Conservation (phyloP, 2,888 invertebrate species). For the Andrena minutula region DNA sequence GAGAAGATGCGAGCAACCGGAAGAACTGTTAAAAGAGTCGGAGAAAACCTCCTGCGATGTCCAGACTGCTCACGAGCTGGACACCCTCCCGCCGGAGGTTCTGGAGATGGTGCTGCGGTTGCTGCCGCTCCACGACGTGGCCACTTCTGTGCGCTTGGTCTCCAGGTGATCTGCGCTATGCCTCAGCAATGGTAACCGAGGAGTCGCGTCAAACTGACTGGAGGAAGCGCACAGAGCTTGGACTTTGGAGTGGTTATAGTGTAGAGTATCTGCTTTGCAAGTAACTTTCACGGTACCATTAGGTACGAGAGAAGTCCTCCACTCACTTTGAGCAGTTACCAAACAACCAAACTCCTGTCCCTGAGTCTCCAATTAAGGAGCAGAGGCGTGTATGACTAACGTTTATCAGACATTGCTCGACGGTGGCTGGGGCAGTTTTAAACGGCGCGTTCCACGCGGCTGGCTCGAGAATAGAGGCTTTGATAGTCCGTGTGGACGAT, state of each 20-base stretch:
- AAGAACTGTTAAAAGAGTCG: constrained; percentile 18
- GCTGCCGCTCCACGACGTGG: constrained; percentile 77
- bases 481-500: constrained; percentile 66
- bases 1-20: constrained; percentile 14
- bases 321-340: too few relatives aligned
- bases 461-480: constrained; percentile 71
- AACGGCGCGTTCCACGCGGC: constrained; percentile 78
- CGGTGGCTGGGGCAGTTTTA: constrained; percentile 78
- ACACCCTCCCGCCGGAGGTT: constrained; percentile 81
- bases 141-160: constrained; percentile 78
- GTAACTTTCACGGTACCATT: too few relatives aligned
- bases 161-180: constrained; percentile 76
- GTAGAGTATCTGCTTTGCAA: too few relatives aligned
- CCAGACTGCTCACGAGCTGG: constrained; percentile 64
- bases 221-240: too few relatives aligned
- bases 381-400: too few relatives aligned
- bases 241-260: too few relatives aligned
- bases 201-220: neutral
- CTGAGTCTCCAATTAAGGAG: too few relatives aligned
- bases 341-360: too few relatives aligned
- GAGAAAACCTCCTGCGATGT: neutral
- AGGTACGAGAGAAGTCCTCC: too few relatives aligned
- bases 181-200: neutral
- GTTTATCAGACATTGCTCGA: constrained; percentile 69
- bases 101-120: constrained; percentile 80